Evolutionary conservation across 2,113 vertebrate species (phyloP), one percentile per base, ranked within the genome.

Genomic region (Anolis sagrei): DNA sequence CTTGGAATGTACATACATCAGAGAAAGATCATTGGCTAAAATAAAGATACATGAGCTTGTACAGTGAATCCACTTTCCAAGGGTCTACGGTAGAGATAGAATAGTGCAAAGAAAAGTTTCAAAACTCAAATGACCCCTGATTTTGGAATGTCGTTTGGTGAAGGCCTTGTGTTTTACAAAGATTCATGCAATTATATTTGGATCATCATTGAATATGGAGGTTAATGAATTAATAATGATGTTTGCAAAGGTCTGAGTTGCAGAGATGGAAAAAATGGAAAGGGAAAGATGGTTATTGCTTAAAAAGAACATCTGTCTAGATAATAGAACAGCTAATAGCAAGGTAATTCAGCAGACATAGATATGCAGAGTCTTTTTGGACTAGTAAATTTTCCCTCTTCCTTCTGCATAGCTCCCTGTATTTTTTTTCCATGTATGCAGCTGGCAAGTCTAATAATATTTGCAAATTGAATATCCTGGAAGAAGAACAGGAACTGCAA

Each of bases 391-490:
- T 61, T 80, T 66, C 73, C 54, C 29, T 82, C 78, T 51, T 34
- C n/a, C n/a, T 76, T 39, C 32, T 62, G 92, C 89, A 83, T 88
- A 90, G 89, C 76, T 86, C 89, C 69, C 66, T 54, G 51, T 76
- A 76, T 61, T 49, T 34, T 49, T 34, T 75, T 92, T 84, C 90
- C 88, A 89, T 92, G 86, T 92, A 90, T 92, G 93, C 93, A 92
- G 86, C 89, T 95, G 91, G 92, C 93, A 90, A 92, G 90, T 89
- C 58, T 90, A 89, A 91, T 92, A 93, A 93, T 92, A 94, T 93
- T 94, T 93, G 93, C 94, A 95, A 61, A 94, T 93, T 83, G 93
- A 88, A 93, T 91, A 90, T 62, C 91, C 94, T 95, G 93, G 95
- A 94, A 93, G 58, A 94, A 94, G 90, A 94, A 94, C 88, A 93